A percentile compares a stretch with the other conserved stretches of the same genome.
These are phyloP conservation scores for Calephelis virginiensis DNA, from an alignment of 1,140 invertebrate species.

Conservation along the genomic window DNA sequence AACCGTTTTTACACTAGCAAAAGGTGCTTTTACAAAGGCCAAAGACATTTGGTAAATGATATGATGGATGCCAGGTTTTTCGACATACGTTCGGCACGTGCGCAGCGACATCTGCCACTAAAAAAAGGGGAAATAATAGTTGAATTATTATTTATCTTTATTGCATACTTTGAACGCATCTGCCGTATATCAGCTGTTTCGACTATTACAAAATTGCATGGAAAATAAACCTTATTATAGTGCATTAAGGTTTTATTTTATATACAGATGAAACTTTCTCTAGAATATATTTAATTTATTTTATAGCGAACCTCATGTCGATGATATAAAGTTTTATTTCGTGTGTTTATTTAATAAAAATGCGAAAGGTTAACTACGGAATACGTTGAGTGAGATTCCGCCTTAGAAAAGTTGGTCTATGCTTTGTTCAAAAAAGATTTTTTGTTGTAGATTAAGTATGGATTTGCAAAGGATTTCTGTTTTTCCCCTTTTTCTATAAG, in stretches of 20 bases:
- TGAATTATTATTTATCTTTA: slow-evolving; percentile 58
- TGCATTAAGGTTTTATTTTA: slow-evolving; percentile 12
- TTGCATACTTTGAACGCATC: slow-evolving; percentile 54
- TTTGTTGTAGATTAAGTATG: neutral
- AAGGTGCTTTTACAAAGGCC: neutral
- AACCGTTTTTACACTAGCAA: neutral
- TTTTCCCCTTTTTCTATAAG: no score
- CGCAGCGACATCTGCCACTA: slow-evolving; percentile 56
- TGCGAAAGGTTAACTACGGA: slow-evolving; percentile 28
- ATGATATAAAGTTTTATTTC: slow-evolving; percentile 21
- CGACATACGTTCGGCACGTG: slow-evolving; percentile 55
- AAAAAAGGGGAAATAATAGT: slow-evolving; percentile 46
- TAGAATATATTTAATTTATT: neutral
- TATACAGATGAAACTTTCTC: neutral
- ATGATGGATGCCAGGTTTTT: slow-evolving; percentile 59
- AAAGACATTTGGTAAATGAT: slow-evolving; percentile 51
- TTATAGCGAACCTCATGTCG: neutral
- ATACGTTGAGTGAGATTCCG: slow-evolving; percentile 16
- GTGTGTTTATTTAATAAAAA: slow-evolving; percentile 10
- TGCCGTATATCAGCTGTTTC: slow-evolving; percentile 43
- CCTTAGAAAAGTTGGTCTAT: slow-evolving; percentile 26
- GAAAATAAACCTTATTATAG: slow-evolving; percentile 5
- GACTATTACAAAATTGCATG: neutral
- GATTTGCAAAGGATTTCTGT: neutral
- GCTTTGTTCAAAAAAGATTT: slow-evolving; percentile 3